Percentiles rank a stretch among this genome's conserved stretches.
phyloP scores from a whole-genome alignment of 1,140 invertebrate genomes.

The Plodia interpunctella region DNA sequence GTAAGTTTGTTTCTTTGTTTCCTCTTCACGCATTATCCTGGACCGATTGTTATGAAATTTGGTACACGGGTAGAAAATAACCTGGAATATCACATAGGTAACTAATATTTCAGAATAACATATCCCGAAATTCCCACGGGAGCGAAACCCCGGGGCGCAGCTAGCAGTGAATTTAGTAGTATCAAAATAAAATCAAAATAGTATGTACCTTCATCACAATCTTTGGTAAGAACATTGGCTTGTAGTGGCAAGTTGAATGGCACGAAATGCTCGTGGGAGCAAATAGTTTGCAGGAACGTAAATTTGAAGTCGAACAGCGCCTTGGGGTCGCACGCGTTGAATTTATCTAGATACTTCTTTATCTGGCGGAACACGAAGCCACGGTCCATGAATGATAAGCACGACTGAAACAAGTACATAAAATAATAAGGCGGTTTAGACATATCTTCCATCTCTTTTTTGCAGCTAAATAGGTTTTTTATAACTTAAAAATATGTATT shows the following conservation, averaged over 20 bases:
- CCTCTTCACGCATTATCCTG: too few relatives aligned
- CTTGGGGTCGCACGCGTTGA: slow-evolving; percentile 87
- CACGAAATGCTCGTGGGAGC: slow-evolving; percentile 95
- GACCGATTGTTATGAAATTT: too few relatives aligned
- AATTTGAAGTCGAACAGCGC: slow-evolving; percentile 92
- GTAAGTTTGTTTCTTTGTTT: too few relatives aligned
- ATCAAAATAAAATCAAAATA: not conserved
- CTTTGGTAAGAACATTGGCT: slow-evolving; percentile 74
- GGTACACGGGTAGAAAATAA: too few relatives aligned
- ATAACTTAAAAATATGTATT: too few relatives aligned
- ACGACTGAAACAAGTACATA: slow-evolving; percentile 80
- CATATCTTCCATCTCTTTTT: too few relatives aligned
- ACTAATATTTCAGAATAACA: too few relatives aligned
- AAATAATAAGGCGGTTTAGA: not conserved
- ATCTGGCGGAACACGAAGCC: slow-evolving; percentile 94
- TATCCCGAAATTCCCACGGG: too few relatives aligned
- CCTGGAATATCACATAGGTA: too few relatives aligned
- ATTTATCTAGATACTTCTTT: slow-evolving; percentile 91
- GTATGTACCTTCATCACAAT: slow-evolving; percentile 53
- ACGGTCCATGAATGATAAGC: slow-evolving; percentile 94
- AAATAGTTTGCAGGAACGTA: slow-evolving; percentile 93
- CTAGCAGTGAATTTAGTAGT: too few relatives aligned
- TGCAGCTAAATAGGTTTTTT: too few relatives aligned
- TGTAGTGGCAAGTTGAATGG: slow-evolving; percentile 90
- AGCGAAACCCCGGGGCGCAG: too few relatives aligned